phyloP scores from a whole-genome alignment of 2,113 vertebrate species.

The Chloebia gouldiae region DNA sequence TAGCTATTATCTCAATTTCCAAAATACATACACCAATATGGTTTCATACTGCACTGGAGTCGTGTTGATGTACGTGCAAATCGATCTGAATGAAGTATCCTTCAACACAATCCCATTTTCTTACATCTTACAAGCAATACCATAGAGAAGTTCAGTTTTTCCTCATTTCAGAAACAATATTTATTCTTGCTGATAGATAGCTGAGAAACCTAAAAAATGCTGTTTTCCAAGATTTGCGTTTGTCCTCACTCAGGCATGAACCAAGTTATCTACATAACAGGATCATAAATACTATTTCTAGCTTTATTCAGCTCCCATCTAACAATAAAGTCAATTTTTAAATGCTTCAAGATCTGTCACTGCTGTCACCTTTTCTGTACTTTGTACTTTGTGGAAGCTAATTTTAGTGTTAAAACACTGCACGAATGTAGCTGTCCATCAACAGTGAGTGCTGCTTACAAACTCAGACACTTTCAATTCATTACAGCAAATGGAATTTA shows the following conservation, averaged over 20 bases:
- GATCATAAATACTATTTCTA: not conserved
- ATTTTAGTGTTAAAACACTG: constrained; percentile 32
- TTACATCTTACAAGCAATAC: not conserved
- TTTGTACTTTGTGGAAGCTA: not conserved
- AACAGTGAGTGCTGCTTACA: not conserved
- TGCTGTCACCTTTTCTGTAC: not conserved
- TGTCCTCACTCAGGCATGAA: not conserved
- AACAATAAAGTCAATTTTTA: constrained; percentile 5
- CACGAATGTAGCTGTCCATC: constrained; percentile 8
- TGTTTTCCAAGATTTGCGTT: not conserved
- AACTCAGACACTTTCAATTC: constrained; percentile 40
- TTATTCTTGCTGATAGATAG: not conserved
- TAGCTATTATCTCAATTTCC: not conserved
- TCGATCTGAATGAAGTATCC: not conserved
- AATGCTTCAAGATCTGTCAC: not conserved
- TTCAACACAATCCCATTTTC: not conserved
- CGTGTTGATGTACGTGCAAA: rapidly evolving
- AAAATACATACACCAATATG: not conserved
- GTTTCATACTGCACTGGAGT: not conserved
- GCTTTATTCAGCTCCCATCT: not conserved
- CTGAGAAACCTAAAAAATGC: not conserved
- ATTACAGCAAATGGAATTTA: constrained; percentile 48
- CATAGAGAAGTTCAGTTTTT: not conserved
- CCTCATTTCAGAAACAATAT: not conserved
- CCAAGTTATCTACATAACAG: not conserved